These are phyloP conservation scores for Harpegnathos saltator DNA, from an alignment of 1,140 invertebrate genomes.

Conservation along the genomic window DNA sequence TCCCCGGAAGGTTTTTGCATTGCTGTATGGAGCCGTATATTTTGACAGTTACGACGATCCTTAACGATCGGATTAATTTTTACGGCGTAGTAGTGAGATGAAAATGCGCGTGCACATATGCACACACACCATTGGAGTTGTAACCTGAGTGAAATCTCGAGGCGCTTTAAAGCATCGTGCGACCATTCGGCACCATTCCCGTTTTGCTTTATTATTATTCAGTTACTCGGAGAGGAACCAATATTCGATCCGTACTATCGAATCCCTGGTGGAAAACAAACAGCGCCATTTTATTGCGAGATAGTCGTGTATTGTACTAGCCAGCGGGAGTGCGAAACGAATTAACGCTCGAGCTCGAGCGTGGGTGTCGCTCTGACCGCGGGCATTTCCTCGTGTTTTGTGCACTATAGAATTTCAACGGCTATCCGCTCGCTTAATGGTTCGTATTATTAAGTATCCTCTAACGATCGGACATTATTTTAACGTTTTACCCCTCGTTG, in stretches of 20 bases:
- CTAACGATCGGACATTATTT: background rate
- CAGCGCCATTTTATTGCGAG: conserved; percentile 8
- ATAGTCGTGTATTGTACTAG: background rate
- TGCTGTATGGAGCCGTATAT: conserved; percentile 78
- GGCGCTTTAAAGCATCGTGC: conserved; percentile 46
- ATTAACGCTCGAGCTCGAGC: background rate
- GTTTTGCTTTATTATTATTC: conserved; percentile 43
- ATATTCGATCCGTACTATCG: conserved; percentile 1
- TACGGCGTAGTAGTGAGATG: conserved; percentile 78
- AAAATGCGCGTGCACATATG: conserved; percentile 65
- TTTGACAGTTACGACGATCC: conserved; percentile 81
- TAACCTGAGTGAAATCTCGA: conserved; percentile 59
- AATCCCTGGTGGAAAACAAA: conserved; percentile 39
- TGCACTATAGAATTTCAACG: background rate
- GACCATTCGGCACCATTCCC: conserved; percentile 28
- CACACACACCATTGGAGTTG: background rate
- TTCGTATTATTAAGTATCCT: background rate
- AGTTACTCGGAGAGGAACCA: conserved; percentile 22
- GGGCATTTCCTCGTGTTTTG: background rate
- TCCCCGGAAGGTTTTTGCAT: conserved; percentile 69
- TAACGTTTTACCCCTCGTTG: background rate
- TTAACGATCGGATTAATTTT: conserved; percentile 85
- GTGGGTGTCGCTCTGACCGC: background rate
- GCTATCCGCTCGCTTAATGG: background rate
- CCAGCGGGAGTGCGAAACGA: background rate